Evolutionary conservation across 1,140 invertebrate genomes (phyloP).

Genomic region (Diachasma alloeum): DNA sequence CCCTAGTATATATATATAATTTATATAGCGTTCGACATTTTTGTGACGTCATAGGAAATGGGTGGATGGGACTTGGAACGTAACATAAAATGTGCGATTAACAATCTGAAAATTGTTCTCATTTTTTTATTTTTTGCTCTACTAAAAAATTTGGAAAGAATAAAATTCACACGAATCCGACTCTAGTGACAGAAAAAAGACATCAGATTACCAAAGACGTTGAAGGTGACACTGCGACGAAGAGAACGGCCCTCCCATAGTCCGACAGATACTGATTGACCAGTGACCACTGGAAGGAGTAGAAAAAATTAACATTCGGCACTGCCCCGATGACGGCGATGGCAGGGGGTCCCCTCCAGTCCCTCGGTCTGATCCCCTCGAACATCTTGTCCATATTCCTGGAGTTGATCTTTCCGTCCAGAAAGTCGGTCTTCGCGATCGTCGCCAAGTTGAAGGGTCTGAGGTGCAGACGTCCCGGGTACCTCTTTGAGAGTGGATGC

Average conservation of each 20-base stretch:
- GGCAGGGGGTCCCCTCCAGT: slow-evolving; percentile 38
- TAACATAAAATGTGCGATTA: too few species aligned
- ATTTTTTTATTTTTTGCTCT: too few species aligned
- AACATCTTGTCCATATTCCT: slow-evolving; percentile 23
- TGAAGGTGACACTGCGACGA: slow-evolving; percentile 33
- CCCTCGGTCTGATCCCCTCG: background rate
- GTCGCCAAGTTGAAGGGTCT: slow-evolving; percentile 26
- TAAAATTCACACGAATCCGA: background rate
- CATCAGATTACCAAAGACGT: slow-evolving; percentile 36
- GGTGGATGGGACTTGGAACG: too few species aligned
- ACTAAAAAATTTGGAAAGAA: too few species aligned
- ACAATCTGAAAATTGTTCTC: too few species aligned
- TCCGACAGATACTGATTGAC: slow-evolving; percentile 31
- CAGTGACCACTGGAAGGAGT: slow-evolving; percentile 31
- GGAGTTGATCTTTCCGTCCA: background rate
- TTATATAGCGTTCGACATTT: too few species aligned
- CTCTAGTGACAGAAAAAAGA: background rate
- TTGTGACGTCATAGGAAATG: too few species aligned
- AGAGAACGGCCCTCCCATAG: slow-evolving; percentile 40
- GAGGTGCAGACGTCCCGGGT: slow-evolving; percentile 30
- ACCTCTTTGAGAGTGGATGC: slow-evolving; percentile 4
- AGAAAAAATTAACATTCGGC: slow-evolving; percentile 16
- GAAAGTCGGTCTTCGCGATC: background rate
- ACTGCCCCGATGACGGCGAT: slow-evolving; percentile 38
- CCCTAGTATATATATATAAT: too few species aligned